These are phyloP conservation scores for Andrena chrysosceles DNA, from an alignment of 2,888 invertebrate species.

Conservation along the genomic window DNA sequence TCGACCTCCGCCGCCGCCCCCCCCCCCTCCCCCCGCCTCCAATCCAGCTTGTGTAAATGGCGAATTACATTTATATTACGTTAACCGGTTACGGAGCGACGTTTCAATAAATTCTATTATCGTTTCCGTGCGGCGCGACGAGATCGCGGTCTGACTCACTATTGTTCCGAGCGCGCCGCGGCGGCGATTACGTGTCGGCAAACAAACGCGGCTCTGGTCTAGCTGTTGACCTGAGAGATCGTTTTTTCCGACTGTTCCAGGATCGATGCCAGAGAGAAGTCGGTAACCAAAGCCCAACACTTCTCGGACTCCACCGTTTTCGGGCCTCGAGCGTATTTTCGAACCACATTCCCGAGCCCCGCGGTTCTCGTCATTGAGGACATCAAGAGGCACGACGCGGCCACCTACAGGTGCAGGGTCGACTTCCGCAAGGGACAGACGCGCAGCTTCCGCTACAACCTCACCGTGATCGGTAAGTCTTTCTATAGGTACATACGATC, in stretches of 20 bases:
- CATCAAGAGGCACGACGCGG: constrained; percentile 95
- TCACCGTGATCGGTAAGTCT: constrained; percentile 94
- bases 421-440: constrained; percentile 96
- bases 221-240: constrained; percentile 5
- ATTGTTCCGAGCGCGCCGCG: constrained; percentile 19
- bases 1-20: background rate
- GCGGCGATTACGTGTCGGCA: background rate
- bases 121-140: background rate
- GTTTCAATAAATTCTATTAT: constrained; percentile 27
- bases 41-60: constrained; percentile 21
- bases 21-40: background rate
- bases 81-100: constrained; percentile 34
- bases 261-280: constrained; percentile 94
- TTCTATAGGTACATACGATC: background rate
- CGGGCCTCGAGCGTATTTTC: constrained; percentile 94
- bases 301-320: constrained; percentile 95
- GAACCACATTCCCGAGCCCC: constrained; percentile 90
- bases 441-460: constrained; percentile 94
- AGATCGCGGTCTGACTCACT: background rate
- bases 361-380: constrained; percentile 94
- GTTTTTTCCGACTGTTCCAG: constrained; percentile 86
- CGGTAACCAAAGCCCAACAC: constrained; percentile 92
- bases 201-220: background rate
- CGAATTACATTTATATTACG: constrained; percentile 42
- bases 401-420: constrained; percentile 95